Conservation (phyloP, 30 jellyfish, hydroid and myxozoan genomes). For the Aurelia sp. region DNA sequence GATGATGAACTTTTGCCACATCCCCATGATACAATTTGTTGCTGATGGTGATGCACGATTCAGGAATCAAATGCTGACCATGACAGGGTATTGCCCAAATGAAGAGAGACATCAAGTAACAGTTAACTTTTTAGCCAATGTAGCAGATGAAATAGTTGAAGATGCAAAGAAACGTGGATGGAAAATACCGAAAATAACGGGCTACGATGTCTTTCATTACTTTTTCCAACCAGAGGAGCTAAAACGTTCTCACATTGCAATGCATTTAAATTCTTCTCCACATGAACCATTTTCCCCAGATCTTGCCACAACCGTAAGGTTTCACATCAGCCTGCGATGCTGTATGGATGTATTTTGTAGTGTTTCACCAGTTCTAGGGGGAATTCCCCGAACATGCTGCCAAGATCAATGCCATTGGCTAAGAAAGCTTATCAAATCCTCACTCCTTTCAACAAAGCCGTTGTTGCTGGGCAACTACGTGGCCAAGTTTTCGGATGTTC, state of each 20-base stretch:
- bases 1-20: slow-evolving; percentile 11
- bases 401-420: slow-evolving; percentile 37
- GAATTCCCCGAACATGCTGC: not conserved
- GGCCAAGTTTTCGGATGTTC: not conserved
- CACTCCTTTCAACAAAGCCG: too few relatives aligned
- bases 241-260: not conserved
- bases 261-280: not conserved
- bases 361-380: not conserved
- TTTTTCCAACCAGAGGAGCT: slow-evolving; percentile 13
- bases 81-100: slow-evolving; percentile 6
- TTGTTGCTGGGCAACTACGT: too few relatives aligned
- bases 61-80: slow-evolving; percentile 24
- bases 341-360: too few relatives aligned
- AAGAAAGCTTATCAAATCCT: slow-evolving; percentile 17
- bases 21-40: slow-evolving; percentile 12
- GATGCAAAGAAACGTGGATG: not conserved
- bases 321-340: too few relatives aligned
- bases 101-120: too few relatives aligned
- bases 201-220: not conserved
- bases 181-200: slow-evolving; percentile 10
- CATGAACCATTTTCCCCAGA: slow-evolving; percentile 1
- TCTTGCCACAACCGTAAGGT: too few relatives aligned
- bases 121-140: too few relatives aligned
- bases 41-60: slow-evolving; percentile 36
- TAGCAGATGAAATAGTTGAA: too few relatives aligned